Evolutionary conservation across 2,888 invertebrate species (phyloP), one percentile per base, ranked within the genome.

Genomic region (Myopa testacea): DNA sequence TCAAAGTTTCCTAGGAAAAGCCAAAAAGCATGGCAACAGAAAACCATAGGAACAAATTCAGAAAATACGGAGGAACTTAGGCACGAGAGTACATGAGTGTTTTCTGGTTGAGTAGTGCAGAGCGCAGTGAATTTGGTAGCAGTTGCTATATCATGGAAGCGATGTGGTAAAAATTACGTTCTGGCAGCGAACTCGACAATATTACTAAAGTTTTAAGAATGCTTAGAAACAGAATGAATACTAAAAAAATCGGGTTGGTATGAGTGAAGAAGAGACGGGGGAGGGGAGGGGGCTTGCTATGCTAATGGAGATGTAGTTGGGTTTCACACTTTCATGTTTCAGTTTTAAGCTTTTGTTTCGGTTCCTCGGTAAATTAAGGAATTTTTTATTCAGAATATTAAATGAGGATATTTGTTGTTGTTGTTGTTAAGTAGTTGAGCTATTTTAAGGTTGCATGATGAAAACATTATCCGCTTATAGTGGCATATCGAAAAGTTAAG

Each of bases 131-230:
- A n/a, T 62, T 10, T 3, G 0, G 14, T 65, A 38, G 34, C 14
- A 63, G 19, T 63, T 37, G 37, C 38, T 14, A n/a, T 38, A 67
- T 16, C 16, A 67, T 12, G 34, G 37, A 3, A 37, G 40, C 67
- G 37, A 63, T 16, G 37, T 14, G 37, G 63, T 37, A 63, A 26
- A 8, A 58, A 72, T 38, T 71, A 7, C 14, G 1, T 40, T 38
- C n/a, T 60, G n/a, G 70, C 55, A 40, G 19, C 26, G 62, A 26
- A 62, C 73, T 62, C 63, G 16, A 73, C 5, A 73, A 45, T 62
- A 45, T 50, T 73, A 62, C 40, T 62, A 62, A 73, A 73, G 62
- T 62, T 63, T 62, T 73, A 73, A 38, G 40, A 62, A 73, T 6
- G 16, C 50, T 63, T 45, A 62, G 26, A 26, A 50, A 55, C 55